Conservation (phyloP, 1,140 invertebrate species). For the Drosophila funebris region DNA sequence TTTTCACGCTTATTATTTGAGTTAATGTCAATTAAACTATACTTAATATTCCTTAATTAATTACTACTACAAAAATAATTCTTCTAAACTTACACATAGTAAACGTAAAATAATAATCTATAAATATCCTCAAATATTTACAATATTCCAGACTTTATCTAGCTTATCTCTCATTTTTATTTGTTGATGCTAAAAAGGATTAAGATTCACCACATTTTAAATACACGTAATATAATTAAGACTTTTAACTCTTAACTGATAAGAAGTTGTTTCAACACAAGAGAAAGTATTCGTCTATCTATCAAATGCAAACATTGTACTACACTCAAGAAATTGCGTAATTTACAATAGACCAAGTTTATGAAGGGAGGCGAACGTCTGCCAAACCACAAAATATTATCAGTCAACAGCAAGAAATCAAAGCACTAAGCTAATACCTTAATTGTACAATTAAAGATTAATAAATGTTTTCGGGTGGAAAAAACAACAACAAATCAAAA, state of each 20-base stretch:
- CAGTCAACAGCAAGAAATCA: conserved; percentile 51
- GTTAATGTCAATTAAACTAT: too few species aligned
- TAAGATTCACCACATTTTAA: neutral
- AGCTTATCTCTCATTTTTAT: too few species aligned
- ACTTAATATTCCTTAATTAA: too few species aligned
- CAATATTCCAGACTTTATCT: too few species aligned
- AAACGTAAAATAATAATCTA: too few species aligned
- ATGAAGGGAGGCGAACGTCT: neutral
- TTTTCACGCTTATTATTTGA: too few species aligned
- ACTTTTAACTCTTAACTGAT: neutral
- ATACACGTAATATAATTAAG: neutral
- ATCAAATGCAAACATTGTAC: neutral
- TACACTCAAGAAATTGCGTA: neutral
- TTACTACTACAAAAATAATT: too few species aligned
- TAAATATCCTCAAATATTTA: too few species aligned
- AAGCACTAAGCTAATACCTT: conserved; percentile 51
- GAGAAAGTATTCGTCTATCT: neutral
- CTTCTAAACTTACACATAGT: too few species aligned
- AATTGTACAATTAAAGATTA: conserved; percentile 68
- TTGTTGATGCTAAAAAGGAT: too few species aligned
- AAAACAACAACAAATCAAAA: neutral
- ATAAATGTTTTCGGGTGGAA: conserved; percentile 26
- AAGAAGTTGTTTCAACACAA: neutral
- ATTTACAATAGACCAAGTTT: neutral
- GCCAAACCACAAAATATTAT: conserved; percentile 14